Base-by-base conservation (phyloP, 2,888 invertebrate species). In the Ametastegia equiseti region DNA sequence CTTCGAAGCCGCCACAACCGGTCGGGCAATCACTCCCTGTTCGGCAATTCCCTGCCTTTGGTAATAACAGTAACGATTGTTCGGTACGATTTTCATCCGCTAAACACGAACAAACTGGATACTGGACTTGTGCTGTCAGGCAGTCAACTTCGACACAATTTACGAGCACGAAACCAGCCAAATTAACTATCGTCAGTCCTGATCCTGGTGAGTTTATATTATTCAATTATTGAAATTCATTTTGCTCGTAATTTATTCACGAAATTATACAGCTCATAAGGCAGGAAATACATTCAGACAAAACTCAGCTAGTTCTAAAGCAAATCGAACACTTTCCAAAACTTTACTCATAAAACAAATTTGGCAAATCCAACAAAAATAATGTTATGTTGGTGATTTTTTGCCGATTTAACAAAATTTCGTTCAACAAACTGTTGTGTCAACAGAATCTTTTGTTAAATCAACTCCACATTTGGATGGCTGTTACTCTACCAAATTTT, bases 61-160 rank as follows among this genome's bases (percentile, higher is more conserved):
- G 91, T 45, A 91, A 90, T 83, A 88, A 89, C 81, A 90, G 89
- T 83, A 91, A 91, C 84, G 91, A 91, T 83, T 92, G 91, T 86
- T 91, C 91, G 78, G 91, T 92, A 33, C 85, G 90, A 84, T 91
- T 92, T 85, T 90, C 89, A 36, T 90, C 90, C 83, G 87, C 88
- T 67, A 88, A 89, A 84, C 86, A 90, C 83, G 91, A 91, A 82
- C 91, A 91, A 83, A 88, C 89, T 82, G 91, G 91, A 83, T 90
- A 90, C 81, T 92, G 91, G 91, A 90, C 88, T 63, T 92, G 91
- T 82, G 91, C 91, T 13, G 91, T 89, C n/a, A 86, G 91, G 83
- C 85, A 83, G 80, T 87, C 88, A 50, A 82, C 83, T 42, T 88
- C 86, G 77, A 89, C 88, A 81, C 84, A 87, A 81, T 91, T 91